Evolutionary conservation across 2,888 invertebrate species (phyloP).

Genomic region (Operophtera brumata): DNA sequence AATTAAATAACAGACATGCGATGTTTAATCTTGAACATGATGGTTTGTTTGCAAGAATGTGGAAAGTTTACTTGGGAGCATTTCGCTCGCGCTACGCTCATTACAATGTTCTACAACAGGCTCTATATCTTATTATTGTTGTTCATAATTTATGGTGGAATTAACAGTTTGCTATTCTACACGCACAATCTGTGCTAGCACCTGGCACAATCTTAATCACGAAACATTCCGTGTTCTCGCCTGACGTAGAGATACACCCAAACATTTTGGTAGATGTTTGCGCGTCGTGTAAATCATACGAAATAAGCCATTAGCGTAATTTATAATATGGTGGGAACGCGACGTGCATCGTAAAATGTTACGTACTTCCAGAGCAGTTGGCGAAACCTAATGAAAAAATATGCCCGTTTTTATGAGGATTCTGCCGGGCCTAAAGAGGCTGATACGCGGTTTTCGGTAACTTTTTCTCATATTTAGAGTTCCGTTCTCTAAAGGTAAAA

Average conservation of each 20-base stretch:
- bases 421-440: slow-evolving; percentile 22
- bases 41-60: not conserved
- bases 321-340: slow-evolving; percentile 41
- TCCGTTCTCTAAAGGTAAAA: no score
- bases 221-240: slow-evolving; percentile 15
- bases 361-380: slow-evolving; percentile 31
- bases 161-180: slow-evolving; percentile 5
- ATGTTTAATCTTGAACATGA: slow-evolving; percentile 20
- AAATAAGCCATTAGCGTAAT: slow-evolving; percentile 59
- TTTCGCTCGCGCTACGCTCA: not conserved
- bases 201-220: slow-evolving; percentile 19
- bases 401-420: slow-evolving; percentile 32
- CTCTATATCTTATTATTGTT: not conserved
- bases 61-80: not conserved
- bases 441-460: slow-evolving; percentile 23
- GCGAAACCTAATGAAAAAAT: slow-evolving; percentile 37
- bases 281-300: slow-evolving; percentile 51
- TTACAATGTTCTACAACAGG: not conserved
- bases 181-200: slow-evolving; percentile 5
- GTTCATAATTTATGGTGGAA: not conserved
- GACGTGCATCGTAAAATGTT: slow-evolving; percentile 47
- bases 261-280: slow-evolving; percentile 40
- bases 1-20: slow-evolving; percentile 48
- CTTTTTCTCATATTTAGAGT: slow-evolving; percentile 22
- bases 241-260: slow-evolving; percentile 16